These are phyloP conservation scores for Harpagifer antarcticus DNA, from an alignment of 2,797 vertebrate genomes.

Conservation along the genomic window DNA sequence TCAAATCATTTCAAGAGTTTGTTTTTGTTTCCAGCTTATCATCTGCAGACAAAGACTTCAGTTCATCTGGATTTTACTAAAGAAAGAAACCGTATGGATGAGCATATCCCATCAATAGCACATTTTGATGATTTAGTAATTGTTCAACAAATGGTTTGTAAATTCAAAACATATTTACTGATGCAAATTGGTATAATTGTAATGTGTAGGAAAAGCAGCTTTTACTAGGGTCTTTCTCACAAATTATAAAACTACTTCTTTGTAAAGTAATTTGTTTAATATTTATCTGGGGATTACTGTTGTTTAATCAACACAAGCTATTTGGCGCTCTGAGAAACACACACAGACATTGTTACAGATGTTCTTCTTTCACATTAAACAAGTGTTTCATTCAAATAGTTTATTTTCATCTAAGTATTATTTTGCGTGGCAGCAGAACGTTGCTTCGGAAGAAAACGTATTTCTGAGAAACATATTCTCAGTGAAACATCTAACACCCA, in stretches of 20 bases:
- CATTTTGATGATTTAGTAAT: background rate
- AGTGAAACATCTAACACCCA: background rate
- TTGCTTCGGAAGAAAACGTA: no score
- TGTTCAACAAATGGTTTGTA: no score
- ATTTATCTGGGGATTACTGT: no score
- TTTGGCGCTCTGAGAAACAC: background rate
- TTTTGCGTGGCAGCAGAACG: background rate
- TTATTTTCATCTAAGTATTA: background rate
- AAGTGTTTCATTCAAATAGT: no score
- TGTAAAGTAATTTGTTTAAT: background rate
- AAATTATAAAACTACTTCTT: background rate
- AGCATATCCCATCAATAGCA: background rate
- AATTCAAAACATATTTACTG: background rate
- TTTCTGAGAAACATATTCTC: background rate
- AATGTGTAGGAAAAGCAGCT: background rate
- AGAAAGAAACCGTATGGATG: background rate
- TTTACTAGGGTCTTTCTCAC: no score
- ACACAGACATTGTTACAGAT: background rate
- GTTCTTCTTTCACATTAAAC: background rate
- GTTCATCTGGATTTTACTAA: background rate
- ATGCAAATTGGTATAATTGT: background rate
- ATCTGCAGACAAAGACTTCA: slow-evolving; percentile 16
- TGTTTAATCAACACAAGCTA: background rate
- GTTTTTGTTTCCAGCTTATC: slow-evolving; percentile 40
- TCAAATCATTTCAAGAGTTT: slow-evolving; percentile 29